Base-by-base conservation (phyloP, 2,113 vertebrate species). In the Channa argus region DNA sequence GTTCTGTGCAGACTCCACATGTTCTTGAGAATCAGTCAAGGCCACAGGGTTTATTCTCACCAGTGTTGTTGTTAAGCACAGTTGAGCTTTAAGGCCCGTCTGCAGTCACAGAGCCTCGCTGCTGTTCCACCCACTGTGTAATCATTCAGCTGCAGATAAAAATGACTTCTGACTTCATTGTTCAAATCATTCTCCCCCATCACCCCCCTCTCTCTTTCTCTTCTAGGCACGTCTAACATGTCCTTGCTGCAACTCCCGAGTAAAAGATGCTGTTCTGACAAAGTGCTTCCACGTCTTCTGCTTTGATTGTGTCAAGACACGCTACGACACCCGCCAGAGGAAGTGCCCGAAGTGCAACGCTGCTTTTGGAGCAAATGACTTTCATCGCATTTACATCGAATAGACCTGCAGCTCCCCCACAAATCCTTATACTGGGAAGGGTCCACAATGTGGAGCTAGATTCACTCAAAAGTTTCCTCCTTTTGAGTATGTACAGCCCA, bases 281-380 rank as follows among this genome's bases (percentile, higher is more conserved):
- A 99, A 99, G 91, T 99, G 97, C 85, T 99, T 99, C 84, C 97
- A 99, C 0, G 96, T 99, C 47, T 99, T 98, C 94, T 99, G 98
- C 91, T 99, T 98, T 1, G 97, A 99, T 90, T 98, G 97, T 3
- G 96, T 99, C 37, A 98, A 98, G 85, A 99, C 96, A 0, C 96
- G 97, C 71, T 99, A 98, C 0, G 97, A 99, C 91, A 99, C 97
- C 0, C 95, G 97, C 24, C 98, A 99, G 92, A 96, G 97, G 84
- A 99, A 99, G 68, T 98, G 97, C 85, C 97, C 97, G 58, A 99
- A 99, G 86, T 99, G 98, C 89, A 99, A 98, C 0, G 96, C 96
- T 0, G 97, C 98, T 15, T 99, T 99, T 2, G 96, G 98, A 13
- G 98, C 98, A 55, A 99, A 98, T 0, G 96, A 99, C 91, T 99